A percentile compares a stretch with the other conserved stretches of the same genome.
These are phyloP conservation scores for Branchipolynoe longqiensis DNA, from an alignment of 2,888 invertebrate genomes.

Conservation along the genomic window DNA sequence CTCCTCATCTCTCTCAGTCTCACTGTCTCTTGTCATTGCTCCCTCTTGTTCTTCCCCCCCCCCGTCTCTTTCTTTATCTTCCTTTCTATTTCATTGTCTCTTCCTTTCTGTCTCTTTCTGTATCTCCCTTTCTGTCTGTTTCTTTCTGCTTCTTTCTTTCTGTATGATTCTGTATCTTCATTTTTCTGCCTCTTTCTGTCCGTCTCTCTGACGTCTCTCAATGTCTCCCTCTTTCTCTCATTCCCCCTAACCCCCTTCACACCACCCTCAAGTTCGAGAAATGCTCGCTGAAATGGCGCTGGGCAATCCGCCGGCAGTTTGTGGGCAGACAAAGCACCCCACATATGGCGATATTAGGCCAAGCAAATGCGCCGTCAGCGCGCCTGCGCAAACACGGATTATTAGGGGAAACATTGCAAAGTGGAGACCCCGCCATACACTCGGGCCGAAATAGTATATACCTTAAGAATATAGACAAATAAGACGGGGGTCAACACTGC, in stretches of 20 bases:
- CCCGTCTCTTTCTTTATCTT: background rate
- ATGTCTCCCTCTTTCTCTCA: too few relatives aligned
- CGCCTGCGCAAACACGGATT: conserved; percentile 14
- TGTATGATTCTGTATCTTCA: too few relatives aligned
- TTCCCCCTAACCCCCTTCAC: too few relatives aligned
- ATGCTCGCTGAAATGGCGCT: conserved; percentile 31
- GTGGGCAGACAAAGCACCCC: conserved; percentile 9
- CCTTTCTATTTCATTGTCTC: too few relatives aligned
- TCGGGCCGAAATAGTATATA: conserved; percentile 52
- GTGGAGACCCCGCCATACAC: conserved; percentile 54
- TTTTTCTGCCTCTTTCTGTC: too few relatives aligned
- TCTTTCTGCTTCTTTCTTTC: too few relatives aligned
- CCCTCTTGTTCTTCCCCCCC: background rate
- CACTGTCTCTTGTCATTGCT: too few relatives aligned
- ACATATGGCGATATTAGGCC: conserved; percentile 56
- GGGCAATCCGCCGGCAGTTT: conserved; percentile 30
- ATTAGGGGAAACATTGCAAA: conserved; percentile 55
- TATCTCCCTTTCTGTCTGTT: too few relatives aligned
- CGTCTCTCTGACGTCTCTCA: too few relatives aligned
- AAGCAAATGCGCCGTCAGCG: conserved; percentile 19
- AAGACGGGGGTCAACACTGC: conserved; percentile 22
- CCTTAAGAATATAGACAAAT: conserved; percentile 57
- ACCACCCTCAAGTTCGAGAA: conserved; percentile 43
- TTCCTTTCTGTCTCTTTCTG: too few relatives aligned
- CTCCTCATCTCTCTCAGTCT: too few relatives aligned